A percentile compares a stretch with the other conserved stretches of the same genome.
Conservation (phyloP, 2,113 vertebrate species). For the Microtus oregoni region DNA sequence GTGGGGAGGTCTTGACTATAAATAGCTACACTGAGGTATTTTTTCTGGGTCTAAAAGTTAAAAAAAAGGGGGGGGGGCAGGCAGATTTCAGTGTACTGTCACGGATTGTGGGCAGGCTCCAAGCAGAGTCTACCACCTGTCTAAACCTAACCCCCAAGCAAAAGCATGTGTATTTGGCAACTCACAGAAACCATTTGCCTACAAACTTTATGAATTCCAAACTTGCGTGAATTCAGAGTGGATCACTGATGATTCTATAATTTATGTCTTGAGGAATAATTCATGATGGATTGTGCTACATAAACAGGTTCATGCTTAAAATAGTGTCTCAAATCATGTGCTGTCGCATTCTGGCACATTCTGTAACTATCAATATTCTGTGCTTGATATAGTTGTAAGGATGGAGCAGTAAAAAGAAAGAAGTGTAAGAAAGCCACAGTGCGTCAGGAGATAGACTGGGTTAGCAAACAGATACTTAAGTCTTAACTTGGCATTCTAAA, state of each 20-base stretch:
- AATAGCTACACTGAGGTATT: background rate
- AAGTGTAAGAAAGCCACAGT: background rate
- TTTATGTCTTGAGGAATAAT: conserved; percentile 41
- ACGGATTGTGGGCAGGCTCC: background rate
- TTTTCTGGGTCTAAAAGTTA: background rate
- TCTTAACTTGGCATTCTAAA: background rate
- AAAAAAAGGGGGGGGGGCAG: too few relatives aligned
- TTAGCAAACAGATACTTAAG: background rate
- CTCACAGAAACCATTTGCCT: conserved; percentile 3
- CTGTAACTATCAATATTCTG: background rate
- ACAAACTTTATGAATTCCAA: conserved; percentile 1
- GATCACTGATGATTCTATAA: conserved; percentile 33
- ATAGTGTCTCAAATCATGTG: background rate
- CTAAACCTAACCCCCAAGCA: background rate
- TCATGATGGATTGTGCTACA: background rate
- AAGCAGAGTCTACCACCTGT: background rate
- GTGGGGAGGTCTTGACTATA: background rate
- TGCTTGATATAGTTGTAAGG: background rate
- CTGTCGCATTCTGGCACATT: background rate
- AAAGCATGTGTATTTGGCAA: background rate
- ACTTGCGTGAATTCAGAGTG: conserved; percentile 20
- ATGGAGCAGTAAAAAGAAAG: background rate
- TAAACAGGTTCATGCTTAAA: conserved; percentile 57
- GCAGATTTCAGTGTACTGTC: background rate
- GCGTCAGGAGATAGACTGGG: background rate